Conservation (phyloP, 64 coral and sea anemone species). For the Trachythela sp. region DNA sequence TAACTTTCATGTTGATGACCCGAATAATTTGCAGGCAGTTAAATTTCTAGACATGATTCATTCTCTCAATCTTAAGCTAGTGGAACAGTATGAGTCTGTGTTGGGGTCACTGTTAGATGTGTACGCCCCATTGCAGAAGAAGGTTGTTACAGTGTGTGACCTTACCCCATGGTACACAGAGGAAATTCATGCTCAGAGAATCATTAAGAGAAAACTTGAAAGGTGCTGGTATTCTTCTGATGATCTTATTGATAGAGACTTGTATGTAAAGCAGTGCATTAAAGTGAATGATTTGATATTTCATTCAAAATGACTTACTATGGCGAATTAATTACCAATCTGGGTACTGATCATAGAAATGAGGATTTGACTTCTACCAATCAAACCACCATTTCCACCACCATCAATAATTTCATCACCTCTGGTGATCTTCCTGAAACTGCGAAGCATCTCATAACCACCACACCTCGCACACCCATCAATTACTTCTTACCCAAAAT, state of each 20-base stretch:
- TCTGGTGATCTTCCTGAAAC: too few relatives aligned
- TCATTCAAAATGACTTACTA: slow-evolving; percentile 41
- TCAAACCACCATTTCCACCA: too few relatives aligned
- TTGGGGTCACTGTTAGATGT: slow-evolving; percentile 43
- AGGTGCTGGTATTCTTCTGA: slow-evolving; percentile 31
- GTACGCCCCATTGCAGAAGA: slow-evolving; percentile 44
- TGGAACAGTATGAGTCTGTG: slow-evolving; percentile 42
- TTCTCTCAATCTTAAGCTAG: slow-evolving; percentile 49
- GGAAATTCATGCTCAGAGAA: slow-evolving; percentile 40
- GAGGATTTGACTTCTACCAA: too few relatives aligned
- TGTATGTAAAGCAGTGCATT: slow-evolving; percentile 30
- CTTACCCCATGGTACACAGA: slow-evolving; percentile 48
- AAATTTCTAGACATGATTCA: slow-evolving; percentile 38
- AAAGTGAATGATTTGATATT: slow-evolving; percentile 29
- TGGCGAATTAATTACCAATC: slow-evolving; percentile 36
- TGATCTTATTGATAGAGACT: slow-evolving; percentile 28
- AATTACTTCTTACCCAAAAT: too few relatives aligned
- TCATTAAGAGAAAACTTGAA: slow-evolving; percentile 32
- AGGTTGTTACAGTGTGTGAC: slow-evolving; percentile 21
- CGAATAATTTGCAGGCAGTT: slow-evolving; percentile 8
- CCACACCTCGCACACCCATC: too few relatives aligned
- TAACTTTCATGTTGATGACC: slow-evolving; percentile 44
- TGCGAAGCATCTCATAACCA: too few relatives aligned
- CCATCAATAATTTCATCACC: too few relatives aligned
- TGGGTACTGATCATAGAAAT: slow-evolving; percentile 41